A percentile compares a stretch with the other conserved stretches of the same genome.
Conservation (phyloP, 2,888 invertebrate genomes). For the Meliscaeva auricollis region DNA sequence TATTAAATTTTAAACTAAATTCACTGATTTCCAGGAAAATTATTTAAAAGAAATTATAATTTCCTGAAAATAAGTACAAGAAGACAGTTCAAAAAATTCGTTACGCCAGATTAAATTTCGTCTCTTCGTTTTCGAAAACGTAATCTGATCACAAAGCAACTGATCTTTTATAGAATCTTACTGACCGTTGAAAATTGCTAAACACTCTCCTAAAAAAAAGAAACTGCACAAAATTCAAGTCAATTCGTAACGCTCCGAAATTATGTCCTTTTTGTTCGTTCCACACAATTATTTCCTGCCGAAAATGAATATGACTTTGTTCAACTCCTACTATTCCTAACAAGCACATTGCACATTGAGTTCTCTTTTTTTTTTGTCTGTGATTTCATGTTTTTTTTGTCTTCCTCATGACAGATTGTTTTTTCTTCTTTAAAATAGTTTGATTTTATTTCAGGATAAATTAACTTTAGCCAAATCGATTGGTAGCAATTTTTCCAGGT, state of each 20-base stretch:
- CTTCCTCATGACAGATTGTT: constrained; percentile 55
- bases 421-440: constrained; percentile 15
- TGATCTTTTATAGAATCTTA: constrained; percentile 31
- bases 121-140: constrained; percentile 6
- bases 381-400: constrained; percentile 44
- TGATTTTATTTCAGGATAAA: constrained; percentile 33
- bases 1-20: neutral
- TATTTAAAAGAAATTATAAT: too few relatives aligned
- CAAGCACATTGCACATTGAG: neutral
- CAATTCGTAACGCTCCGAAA: constrained; percentile 68
- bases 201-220: constrained; percentile 5
- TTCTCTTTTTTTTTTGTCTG: constrained; percentile 40
- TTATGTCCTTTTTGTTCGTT: constrained; percentile 49
- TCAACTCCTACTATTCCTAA: constrained; percentile 4
- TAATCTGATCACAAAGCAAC: constrained; percentile 41
- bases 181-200: constrained; percentile 68
- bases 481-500: constrained; percentile 75
- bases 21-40: too few relatives aligned
- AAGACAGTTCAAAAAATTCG: constrained; percentile 53
- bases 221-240: constrained; percentile 20
- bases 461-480: constrained; percentile 69
- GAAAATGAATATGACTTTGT: constrained; percentile 39
- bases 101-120: constrained; percentile 64
- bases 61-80: neutral
- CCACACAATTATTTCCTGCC: constrained; percentile 38